Conservation (phyloP, 1,140 invertebrate species). For the Trialeurodes vaporariorum region DNA sequence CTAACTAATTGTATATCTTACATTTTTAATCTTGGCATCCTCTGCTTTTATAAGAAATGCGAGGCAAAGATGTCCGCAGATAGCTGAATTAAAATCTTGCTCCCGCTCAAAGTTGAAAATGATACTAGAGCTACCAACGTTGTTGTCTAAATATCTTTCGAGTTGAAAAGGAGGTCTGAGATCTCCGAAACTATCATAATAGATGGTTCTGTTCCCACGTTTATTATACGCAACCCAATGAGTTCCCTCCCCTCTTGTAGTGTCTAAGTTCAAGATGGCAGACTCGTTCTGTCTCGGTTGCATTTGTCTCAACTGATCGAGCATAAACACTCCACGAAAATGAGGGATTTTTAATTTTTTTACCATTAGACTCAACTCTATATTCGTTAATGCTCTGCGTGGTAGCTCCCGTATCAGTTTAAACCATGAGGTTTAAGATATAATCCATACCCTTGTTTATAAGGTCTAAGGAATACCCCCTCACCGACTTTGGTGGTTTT, state of each 20-base stretch:
- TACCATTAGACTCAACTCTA: too few relatives aligned
- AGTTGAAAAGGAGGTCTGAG: background rate
- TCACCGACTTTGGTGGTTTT: background rate
- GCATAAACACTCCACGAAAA: background rate
- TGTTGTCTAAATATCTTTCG: too few relatives aligned
- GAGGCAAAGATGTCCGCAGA: too few relatives aligned
- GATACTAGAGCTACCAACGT: too few relatives aligned
- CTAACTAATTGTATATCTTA: too few relatives aligned
- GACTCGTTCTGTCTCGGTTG: too few relatives aligned
- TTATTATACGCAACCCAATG: conserved; percentile 5
- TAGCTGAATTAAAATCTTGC: too few relatives aligned
- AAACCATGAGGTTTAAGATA: conserved; percentile 14
- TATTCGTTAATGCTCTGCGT: background rate
- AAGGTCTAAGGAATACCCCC: background rate
- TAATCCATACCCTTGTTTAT: conserved; percentile 13
- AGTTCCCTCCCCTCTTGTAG: background rate
- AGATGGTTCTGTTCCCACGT: background rate
- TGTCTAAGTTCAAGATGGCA: conserved; percentile 5
- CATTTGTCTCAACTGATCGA: background rate
- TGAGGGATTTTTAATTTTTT: background rate
- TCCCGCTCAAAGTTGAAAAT: too few relatives aligned
- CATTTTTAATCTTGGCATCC: too few relatives aligned
- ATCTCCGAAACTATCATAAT: conserved; percentile 4
- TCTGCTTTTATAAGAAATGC: too few relatives aligned
- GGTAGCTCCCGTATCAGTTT: conserved; percentile 6